Base-by-base conservation (phyloP, 2,113 vertebrate species). In the Prolemur simus region DNA sequence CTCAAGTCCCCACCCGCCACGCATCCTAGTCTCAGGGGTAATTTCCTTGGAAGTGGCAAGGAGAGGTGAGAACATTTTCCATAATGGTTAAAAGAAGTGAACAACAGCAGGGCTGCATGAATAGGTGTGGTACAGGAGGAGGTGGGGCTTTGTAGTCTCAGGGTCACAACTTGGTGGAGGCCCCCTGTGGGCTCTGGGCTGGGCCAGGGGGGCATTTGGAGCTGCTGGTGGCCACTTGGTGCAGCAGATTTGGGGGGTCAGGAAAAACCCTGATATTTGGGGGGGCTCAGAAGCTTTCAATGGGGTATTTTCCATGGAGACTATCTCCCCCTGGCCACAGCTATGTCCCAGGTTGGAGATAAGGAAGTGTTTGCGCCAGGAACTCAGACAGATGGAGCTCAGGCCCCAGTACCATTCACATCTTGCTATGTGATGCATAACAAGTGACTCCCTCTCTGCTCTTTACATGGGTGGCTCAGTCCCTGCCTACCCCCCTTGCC, bases 31-130 rank as follows among this genome's bases (percentile, higher is more conserved):
- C 89, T 45, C 73, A 56, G 42, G 71, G 69, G 80, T 68, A 37
- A 92, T 95, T 94, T 91, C 88, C 74, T 32, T 68, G 56, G 49
- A 68, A 95, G 69, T 84, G 92, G 58, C 56, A 23, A 73, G 68
- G 73, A 63, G 74, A 37, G 17, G 1, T 1, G 17, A 78, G 63
- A 69, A 87, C 63, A 73, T 78, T 82, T 97, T 86, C 82, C 17
- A 25, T 54, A 49, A 6, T 10, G 47, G 60, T 82, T 85, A 66
- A 25, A n/a, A 42, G 34, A 69, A n/a, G 58, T 13, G 49, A 56
- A 49, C 37, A 54, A 11, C 20, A 37, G 27, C 27, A 6, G 66
- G 56, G 54, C 47, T 60, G 32, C 34, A 27, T 1, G 0, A 9
- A 25, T 8, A 23, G 52, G 47, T 45, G 68, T 54, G 25, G 56